A percentile compares a stretch with the other conserved stretches of the same genome.
Evolutionary conservation across 2,888 invertebrate genomes (phyloP).

Genomic region (Amiota minor): DNA sequence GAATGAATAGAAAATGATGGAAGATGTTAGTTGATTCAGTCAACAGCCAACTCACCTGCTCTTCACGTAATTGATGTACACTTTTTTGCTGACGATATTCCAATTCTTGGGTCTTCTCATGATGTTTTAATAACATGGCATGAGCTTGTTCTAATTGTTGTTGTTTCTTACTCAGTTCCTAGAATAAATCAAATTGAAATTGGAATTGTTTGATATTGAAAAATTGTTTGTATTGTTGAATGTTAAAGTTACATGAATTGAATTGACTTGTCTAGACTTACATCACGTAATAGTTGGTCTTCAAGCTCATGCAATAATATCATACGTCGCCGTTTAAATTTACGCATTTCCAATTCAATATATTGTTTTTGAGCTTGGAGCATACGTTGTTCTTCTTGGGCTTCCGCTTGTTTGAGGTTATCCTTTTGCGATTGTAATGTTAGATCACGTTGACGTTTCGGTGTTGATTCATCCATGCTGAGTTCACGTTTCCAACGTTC

Average conservation of each 20-base stretch:
- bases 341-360: conserved; percentile 92
- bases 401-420: conserved; percentile 91
- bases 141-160: conserved; percentile 97
- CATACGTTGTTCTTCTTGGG: conserved; percentile 90
- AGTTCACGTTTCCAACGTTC: conserved; percentile 96
- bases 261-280: conserved; percentile 68
- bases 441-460: conserved; percentile 91
- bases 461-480: conserved; percentile 92
- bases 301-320: conserved; percentile 89
- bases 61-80: conserved; percentile 91
- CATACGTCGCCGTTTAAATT: conserved; percentile 92
- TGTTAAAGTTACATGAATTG: background rate
- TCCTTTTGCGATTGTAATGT: conserved; percentile 94
- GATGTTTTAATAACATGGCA: conserved; percentile 93
- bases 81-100: conserved; percentile 96
- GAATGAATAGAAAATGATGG: background rate
- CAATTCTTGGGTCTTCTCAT: conserved; percentile 96
- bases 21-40: background rate
- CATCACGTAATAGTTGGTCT: conserved; percentile 91
- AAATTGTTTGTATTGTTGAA: background rate
- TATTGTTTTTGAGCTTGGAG: conserved; percentile 91
- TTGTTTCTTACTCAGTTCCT: conserved; percentile 96
- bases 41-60: conserved; percentile 77
- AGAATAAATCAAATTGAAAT: conserved; percentile 44
- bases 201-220: background rate